These are phyloP conservation scores for Operophtera brumata DNA, from an alignment of 2,888 invertebrate species.

Conservation along the genomic window DNA sequence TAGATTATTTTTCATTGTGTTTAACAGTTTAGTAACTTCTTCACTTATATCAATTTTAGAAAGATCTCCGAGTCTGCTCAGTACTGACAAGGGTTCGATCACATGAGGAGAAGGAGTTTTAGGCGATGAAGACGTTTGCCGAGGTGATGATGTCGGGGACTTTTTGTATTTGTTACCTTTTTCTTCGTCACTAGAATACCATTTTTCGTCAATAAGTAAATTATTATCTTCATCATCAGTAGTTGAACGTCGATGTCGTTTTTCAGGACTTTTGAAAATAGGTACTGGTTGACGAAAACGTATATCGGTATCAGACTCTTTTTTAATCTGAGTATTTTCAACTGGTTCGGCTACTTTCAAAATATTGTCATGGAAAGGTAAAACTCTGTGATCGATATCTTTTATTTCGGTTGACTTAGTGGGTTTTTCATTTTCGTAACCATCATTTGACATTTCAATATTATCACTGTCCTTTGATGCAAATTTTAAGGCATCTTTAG, in stretches of 20 bases:
- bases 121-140: conserved; percentile 51
- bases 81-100: conserved; percentile 75
- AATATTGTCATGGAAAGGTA: conserved; percentile 65
- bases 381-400: conserved; percentile 75
- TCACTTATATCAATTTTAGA: conserved; percentile 88
- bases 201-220: conserved; percentile 82
- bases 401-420: conserved; percentile 56
- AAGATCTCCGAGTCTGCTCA: conserved; percentile 84
- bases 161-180: conserved; percentile 69
- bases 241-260: conserved; percentile 71
- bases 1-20: conserved; percentile 80
- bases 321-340: conserved; percentile 45
- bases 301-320: conserved; percentile 72
- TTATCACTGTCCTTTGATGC: conserved; percentile 74
- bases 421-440: conserved; percentile 57
- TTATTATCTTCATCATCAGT: conserved; percentile 82
- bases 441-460: conserved; percentile 67
- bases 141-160: conserved; percentile 65
- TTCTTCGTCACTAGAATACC: conserved; percentile 91
- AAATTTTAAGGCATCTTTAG: conserved; percentile 77
- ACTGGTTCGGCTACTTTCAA: conserved; percentile 43
- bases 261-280: conserved; percentile 71
- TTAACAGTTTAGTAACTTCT: conserved; percentile 85
- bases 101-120: conserved; percentile 70
- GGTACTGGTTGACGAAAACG: conserved; percentile 72